Evolutionary conservation across 2,888 invertebrate species (phyloP), one percentile per base, ranked within the genome.

Genomic region (Drosophila mulleri): DNA sequence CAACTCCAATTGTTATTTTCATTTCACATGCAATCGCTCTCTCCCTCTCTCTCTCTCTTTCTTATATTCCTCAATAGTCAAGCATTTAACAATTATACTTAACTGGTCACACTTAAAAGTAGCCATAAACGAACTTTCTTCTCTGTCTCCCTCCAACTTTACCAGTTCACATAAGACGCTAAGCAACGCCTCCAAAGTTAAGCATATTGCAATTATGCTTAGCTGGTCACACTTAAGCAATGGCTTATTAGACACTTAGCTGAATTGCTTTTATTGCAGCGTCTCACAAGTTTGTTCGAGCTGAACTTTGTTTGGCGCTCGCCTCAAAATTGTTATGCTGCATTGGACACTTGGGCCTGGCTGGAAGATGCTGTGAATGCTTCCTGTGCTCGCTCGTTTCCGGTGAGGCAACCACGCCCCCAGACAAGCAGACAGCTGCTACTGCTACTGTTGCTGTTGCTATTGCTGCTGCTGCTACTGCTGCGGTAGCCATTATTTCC

Each of bases 401-500:
- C 89, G 76, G 70, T 72, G 61, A 58, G 16, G 7, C 44, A 26
- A 53, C 57, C 57, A 39, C 59, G 26, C 14, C 39, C 41, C 52
- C n/a, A 0, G 35, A 48, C 35, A 47, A 44, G 48, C 35, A 29
- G n/a, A 11, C 47, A n/a, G 47, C 45, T 16, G 35, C 44, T 20
- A 29, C 35, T 45, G 39, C 47, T 50, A 54, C 41, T 41, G 45
- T 2, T 23, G 35, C 45, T 20, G 35, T 35, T 48, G 37, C 52
- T 52, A 52, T 29, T 29, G 29, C 29, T 2, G 7, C 16, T 26
- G 65, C 47, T 60, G n/a, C 39, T 64, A 41, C 47, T 78, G 74
- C 72, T 89, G 88, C 72, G 86, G 88, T 88, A 80, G 83, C 85
- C 90, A 90, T 90, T 90, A 87, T 86, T 90, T 88, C 87, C 90